Conservation (phyloP, 2,797 vertebrate species). For the Hoplostethus atlanticus region DNA sequence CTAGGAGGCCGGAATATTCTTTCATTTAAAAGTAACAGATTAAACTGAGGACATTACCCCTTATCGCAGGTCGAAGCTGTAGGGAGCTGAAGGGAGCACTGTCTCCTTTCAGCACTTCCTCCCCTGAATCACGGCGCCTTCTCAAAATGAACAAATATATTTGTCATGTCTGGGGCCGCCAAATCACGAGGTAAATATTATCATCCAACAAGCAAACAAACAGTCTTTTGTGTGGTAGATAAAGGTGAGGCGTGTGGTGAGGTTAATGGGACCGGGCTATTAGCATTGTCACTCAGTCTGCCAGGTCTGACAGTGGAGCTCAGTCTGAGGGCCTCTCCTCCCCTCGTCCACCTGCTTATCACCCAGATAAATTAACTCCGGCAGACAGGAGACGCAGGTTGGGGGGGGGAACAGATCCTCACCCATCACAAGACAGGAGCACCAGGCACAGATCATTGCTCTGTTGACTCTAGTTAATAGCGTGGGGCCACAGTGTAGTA, state of each 20-base stretch:
- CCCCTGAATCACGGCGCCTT: constrained; percentile 61
- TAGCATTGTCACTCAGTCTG: constrained; percentile 92
- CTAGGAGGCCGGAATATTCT: constrained; percentile 61
- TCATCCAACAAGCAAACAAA: constrained; percentile 88
- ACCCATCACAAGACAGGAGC: constrained; percentile 82
- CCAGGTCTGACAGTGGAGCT: constrained; percentile 87
- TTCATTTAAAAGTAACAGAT: constrained; percentile 75
- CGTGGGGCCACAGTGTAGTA: constrained; percentile 69
- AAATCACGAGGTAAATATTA: constrained; percentile 85
- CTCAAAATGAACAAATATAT: constrained; percentile 83
- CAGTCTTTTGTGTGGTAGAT: constrained; percentile 86
- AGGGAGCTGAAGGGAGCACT: constrained; percentile 51
- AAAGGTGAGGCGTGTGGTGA: constrained; percentile 85
- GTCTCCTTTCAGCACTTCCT: constrained; percentile 49
- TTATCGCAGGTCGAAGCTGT: constrained; percentile 65
- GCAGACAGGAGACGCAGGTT: constrained; percentile 85
- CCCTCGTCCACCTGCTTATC: constrained; percentile 87
- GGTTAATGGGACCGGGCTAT: constrained; percentile 86
- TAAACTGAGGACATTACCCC: constrained; percentile 65
- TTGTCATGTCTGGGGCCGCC: constrained; percentile 80
- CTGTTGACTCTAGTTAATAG: constrained; percentile 86
- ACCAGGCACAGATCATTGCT: constrained; percentile 87
- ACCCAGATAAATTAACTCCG: constrained; percentile 86
- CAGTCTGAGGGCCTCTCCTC: constrained; percentile 83
- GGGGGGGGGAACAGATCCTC: constrained; percentile 77